Evolutionary conservation across 2,888 invertebrate species (phyloP).

Genomic region (Agrochola lota): DNA sequence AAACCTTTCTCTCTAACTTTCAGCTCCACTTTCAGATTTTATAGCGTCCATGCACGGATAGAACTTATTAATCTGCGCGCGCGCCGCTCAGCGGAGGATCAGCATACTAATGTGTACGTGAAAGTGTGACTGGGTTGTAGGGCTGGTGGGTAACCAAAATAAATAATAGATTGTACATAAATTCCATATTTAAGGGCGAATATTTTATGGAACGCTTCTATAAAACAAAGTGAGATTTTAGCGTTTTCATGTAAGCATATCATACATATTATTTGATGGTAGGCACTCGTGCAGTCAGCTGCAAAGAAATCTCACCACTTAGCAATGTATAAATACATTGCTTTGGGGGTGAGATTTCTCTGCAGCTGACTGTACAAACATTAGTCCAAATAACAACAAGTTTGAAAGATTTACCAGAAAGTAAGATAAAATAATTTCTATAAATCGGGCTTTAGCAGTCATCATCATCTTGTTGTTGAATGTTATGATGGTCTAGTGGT

Average conservation of each 20-base stretch:
- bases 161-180: background rate
- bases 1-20: constrained; percentile 60
- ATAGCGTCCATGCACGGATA: constrained; percentile 64
- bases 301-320: no score
- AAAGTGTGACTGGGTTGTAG: constrained; percentile 54
- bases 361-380: no score
- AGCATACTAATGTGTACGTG: constrained; percentile 64
- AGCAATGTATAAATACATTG: no score
- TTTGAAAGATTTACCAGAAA: no score
- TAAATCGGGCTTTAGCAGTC: no score
- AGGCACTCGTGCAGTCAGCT: background rate
- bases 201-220: background rate
- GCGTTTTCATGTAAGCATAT: background rate
- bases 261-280: background rate
- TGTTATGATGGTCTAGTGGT: no score
- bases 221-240: background rate
- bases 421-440: no score
- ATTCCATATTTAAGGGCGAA: background rate
- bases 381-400: no score
- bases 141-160: constrained; percentile 30
- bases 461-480: no score
- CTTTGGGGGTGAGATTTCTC: no score
- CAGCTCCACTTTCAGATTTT: constrained; percentile 69
- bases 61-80: constrained; percentile 61
- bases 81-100: constrained; percentile 45